Conservation (phyloP, 1,140 invertebrate species). For the Nebria ingens region DNA sequence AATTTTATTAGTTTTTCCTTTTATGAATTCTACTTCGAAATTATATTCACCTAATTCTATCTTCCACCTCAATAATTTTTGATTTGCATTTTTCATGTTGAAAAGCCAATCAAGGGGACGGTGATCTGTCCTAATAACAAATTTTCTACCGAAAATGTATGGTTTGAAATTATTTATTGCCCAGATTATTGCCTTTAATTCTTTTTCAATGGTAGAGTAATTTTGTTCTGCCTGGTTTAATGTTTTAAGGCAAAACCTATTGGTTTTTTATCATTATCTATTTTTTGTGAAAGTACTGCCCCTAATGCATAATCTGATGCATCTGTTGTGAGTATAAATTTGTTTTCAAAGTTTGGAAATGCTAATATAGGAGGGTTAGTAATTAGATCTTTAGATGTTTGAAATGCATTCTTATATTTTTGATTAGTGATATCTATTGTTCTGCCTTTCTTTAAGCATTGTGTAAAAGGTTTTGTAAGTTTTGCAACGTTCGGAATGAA, state of each 20-base stretch:
- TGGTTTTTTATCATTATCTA: slow-evolving; percentile 5
- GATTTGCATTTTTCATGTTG: slow-evolving; percentile 13
- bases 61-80: slow-evolving; percentile 16
- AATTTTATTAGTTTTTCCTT: no score
- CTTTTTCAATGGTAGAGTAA: slow-evolving; percentile 22
- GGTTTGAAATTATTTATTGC: slow-evolving; percentile 13
- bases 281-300: slow-evolving; percentile 18
- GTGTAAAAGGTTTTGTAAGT: slow-evolving; percentile 25
- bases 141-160: slow-evolving; percentile 15
- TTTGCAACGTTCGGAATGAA: slow-evolving; percentile 26
- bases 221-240: slow-evolving; percentile 15
- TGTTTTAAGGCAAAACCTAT: slow-evolving; percentile 9
- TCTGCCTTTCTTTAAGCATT: slow-evolving; percentile 23
- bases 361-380: slow-evolving; percentile 17
- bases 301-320: slow-evolving; percentile 16
- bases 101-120: slow-evolving; percentile 16
- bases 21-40: slow-evolving; percentile 15
- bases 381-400: slow-evolving; percentile 16
- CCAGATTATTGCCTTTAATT: slow-evolving; percentile 20
- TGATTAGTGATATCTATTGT: background rate
- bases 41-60: slow-evolving; percentile 16
- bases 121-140: slow-evolving; percentile 20
- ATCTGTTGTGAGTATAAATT: slow-evolving; percentile 16
- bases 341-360: slow-evolving; percentile 20
- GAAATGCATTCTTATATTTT: slow-evolving; percentile 15